Percentiles rank a stretch among this genome's conserved stretches.
phyloP scores from a whole-genome alignment of 2,797 vertebrate species.

The Momotus momota region DNA sequence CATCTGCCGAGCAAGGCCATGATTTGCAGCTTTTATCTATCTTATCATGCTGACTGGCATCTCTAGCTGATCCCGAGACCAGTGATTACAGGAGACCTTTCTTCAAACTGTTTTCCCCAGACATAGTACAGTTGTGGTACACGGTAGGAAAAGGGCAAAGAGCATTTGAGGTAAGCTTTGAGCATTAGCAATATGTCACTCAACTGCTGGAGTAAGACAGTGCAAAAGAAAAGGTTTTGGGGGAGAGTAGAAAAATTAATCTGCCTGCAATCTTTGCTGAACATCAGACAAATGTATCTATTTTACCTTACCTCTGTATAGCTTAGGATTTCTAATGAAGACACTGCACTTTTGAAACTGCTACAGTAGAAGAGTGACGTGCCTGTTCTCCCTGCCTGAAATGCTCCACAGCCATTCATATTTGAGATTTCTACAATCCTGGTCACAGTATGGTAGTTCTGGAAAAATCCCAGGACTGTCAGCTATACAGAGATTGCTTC shows the following conservation, averaged over 20 bases:
- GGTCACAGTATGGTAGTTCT: background rate
- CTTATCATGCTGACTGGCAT: background rate
- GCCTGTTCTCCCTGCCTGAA: background rate
- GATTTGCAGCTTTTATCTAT: background rate
- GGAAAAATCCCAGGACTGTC: background rate
- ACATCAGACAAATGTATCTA: background rate
- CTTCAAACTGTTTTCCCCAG: background rate
- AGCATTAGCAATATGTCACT: background rate
- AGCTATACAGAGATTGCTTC: background rate
- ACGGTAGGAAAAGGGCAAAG: background rate
- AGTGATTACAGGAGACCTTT: background rate
- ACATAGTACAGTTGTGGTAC: background rate
- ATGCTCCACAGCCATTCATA: background rate
- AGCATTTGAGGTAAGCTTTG: background rate
- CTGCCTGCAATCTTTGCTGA: background rate
- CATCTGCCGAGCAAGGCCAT: background rate
- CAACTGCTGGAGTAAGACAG: background rate
- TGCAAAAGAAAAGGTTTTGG: background rate
- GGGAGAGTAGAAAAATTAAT: constrained; percentile 9
- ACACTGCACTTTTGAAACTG: background rate
- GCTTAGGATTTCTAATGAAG: background rate
- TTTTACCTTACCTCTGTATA: background rate
- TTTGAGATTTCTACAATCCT: background rate
- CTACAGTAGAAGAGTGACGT: background rate
- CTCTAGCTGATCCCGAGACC: background rate